Evolutionary conservation across 2,797 vertebrate species (phyloP), one percentile per base, ranked within the genome.

Genomic region (Podarcis lilfordi): DNA sequence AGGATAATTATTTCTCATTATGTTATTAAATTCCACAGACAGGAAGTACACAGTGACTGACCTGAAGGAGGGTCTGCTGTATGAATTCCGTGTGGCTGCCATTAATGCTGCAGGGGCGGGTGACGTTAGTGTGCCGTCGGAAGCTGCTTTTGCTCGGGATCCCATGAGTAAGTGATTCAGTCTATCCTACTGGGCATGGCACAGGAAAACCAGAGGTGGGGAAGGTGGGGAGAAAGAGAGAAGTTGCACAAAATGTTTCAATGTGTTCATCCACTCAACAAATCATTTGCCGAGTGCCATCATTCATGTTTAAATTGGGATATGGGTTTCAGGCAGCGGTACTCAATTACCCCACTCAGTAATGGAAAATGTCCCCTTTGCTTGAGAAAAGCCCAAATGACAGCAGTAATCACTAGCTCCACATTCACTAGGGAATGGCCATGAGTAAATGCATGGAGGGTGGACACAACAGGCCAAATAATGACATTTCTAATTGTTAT

Each of bases 61-160:
- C 74, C 89, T 99, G 71, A 96, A 97, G 90, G 96, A 96, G 15
- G 98, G 98, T 23, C 91, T 98, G 91, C 98, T 97, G 86, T 98
- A 98, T 4, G 98, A 98, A 92, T 98, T 99, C 89, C 97, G 98
- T 8, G 97, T 98, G 86, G 96, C 96, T 2, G 98, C 98, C 17
- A 93, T 99, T 92, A 98, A 98, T 88, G 92, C 97, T 55, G 97
- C 98, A 0, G 98, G 98, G 35, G 61, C 78, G 0, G 98, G 98
- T 45, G 97, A 98, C 89, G 96, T 93, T 86, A 98, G 98, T 81
- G 95, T 91, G 19, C 95, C 98, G 0, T 98, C 98, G 0, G 96
- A 98, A 75, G 96, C 98, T 11, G 94, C 96, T 89, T 97, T 96
- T 79, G 97, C 97, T 0, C 91, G 85, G 50, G 98, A 98, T 89